Evolutionary conservation across 2,888 invertebrate genomes (phyloP).

Genomic region (Caenorhabditis japonica): DNA sequence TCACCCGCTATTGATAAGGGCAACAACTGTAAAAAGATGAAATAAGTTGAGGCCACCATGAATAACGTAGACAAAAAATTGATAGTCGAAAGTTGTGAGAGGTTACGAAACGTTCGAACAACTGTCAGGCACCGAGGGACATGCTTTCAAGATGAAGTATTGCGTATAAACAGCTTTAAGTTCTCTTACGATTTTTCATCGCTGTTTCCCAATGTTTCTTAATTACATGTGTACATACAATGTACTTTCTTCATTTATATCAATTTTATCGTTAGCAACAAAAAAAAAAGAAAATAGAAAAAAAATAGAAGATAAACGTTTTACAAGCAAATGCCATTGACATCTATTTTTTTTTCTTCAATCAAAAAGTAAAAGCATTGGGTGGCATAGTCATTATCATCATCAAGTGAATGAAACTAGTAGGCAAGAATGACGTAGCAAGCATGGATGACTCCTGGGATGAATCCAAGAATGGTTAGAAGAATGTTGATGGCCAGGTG

Average conservation of each 20-base stretch:
- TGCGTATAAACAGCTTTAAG: constrained; percentile 35
- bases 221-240: too few relatives aligned
- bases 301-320: too few relatives aligned
- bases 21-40: constrained; percentile 22
- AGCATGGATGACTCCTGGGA: constrained; percentile 68
- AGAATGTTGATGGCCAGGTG: constrained; percentile 67
- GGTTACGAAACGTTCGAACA: constrained; percentile 40
- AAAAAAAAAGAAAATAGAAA: background rate
- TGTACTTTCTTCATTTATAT: too few relatives aligned
- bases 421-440: constrained; percentile 47
- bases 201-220: background rate
- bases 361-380: too few relatives aligned
- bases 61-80: constrained; percentile 1
- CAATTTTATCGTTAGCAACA: background rate
- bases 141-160: constrained; percentile 44
- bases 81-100: constrained; percentile 36
- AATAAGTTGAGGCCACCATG: too few relatives aligned
- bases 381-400: too few relatives aligned
- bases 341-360: too few relatives aligned
- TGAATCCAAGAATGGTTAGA: constrained; percentile 68
- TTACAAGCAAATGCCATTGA: too few relatives aligned
- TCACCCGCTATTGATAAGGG: constrained; percentile 24
- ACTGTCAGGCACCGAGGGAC: constrained; percentile 39
- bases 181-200: constrained; percentile 2
- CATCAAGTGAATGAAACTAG: constrained; percentile 8